A percentile compares a stretch with the other conserved stretches of the same genome.
These are phyloP conservation scores for Corapipo altera DNA, from an alignment of 2,113 vertebrate species.

Conservation along the genomic window DNA sequence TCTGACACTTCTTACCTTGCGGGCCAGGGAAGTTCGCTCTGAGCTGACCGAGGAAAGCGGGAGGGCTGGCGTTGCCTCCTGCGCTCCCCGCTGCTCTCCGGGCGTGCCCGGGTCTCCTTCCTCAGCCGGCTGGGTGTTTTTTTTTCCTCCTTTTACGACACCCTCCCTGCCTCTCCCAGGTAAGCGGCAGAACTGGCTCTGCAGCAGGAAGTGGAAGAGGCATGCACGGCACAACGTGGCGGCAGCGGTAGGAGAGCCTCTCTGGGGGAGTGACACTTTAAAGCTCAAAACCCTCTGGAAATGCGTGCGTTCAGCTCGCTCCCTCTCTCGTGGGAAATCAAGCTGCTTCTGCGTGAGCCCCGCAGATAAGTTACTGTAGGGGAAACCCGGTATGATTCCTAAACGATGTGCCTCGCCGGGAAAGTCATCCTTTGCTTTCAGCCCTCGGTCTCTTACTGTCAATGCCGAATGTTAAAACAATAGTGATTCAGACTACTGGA, in stretches of 20 bases:
- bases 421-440: background rate
- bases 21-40: background rate
- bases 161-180: slow-evolving; percentile 60
- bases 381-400: background rate
- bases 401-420: background rate
- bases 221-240: background rate
- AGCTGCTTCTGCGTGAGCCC: background rate
- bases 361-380: accelerated
- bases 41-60: background rate
- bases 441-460: background rate
- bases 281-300: background rate
- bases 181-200: slow-evolving; percentile 72
- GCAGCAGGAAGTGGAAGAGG: slow-evolving; percentile 73
- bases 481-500: slow-evolving; percentile 22
- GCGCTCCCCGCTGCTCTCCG: background rate
- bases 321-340: background rate
- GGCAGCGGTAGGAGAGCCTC: background rate
- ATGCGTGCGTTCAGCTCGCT: background rate
- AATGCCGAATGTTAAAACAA: background rate
- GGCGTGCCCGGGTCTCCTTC: background rate
- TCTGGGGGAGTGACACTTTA: slow-evolving; percentile 32
- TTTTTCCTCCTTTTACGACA: slow-evolving; percentile 14
- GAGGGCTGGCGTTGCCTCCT: background rate
- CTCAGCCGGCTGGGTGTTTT: background rate
- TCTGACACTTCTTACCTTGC: slow-evolving; percentile 59